A percentile compares a stretch with the other conserved stretches of the same genome.
Conservation (phyloP, 2,888 invertebrate species). For the Platycheirus rosarum region DNA sequence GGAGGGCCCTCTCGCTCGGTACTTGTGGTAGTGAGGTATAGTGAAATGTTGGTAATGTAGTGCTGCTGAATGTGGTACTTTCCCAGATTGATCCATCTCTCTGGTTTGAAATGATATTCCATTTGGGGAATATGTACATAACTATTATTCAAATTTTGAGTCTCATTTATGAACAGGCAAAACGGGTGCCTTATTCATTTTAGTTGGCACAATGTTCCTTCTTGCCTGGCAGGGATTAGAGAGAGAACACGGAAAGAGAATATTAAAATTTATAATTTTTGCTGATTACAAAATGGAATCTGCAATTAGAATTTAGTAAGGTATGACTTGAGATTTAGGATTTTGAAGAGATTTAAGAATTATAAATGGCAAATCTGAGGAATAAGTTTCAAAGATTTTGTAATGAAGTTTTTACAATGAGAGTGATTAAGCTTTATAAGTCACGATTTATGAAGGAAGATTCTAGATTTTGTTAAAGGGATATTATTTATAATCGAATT, state of each 20-base stretch:
- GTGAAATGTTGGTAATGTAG: slow-evolving; percentile 1
- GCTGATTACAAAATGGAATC: slow-evolving; percentile 11
- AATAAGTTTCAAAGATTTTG: no score
- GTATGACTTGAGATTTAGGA: slow-evolving; percentile 26
- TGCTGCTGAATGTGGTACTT: slow-evolving; percentile 29
- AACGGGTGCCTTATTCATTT: no score
- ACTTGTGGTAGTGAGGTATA: not conserved
- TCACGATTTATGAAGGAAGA: no score
- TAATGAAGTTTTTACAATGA: no score
- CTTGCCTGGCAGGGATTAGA: not conserved
- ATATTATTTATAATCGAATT: no score
- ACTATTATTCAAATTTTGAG: slow-evolving; percentile 68
- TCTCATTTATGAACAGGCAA: no score
- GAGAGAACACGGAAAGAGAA: not conserved
- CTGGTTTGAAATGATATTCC: slow-evolving; percentile 13
- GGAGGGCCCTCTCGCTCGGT: not conserved
- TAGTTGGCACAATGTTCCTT: not conserved
- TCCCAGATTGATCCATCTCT: slow-evolving; percentile 44
- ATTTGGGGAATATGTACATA: slow-evolving; percentile 26
- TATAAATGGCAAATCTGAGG: no score
- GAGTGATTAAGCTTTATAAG: no score
- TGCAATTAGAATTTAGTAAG: slow-evolving; percentile 14
- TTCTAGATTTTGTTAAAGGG: no score
- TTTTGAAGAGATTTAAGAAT: slow-evolving; percentile 4
- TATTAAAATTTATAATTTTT: slow-evolving; percentile 5